Percentiles rank a stretch among this genome's conserved stretches.
Conservation (phyloP, 1,140 invertebrate genomes). For the Thereuonema tuberculata region DNA sequence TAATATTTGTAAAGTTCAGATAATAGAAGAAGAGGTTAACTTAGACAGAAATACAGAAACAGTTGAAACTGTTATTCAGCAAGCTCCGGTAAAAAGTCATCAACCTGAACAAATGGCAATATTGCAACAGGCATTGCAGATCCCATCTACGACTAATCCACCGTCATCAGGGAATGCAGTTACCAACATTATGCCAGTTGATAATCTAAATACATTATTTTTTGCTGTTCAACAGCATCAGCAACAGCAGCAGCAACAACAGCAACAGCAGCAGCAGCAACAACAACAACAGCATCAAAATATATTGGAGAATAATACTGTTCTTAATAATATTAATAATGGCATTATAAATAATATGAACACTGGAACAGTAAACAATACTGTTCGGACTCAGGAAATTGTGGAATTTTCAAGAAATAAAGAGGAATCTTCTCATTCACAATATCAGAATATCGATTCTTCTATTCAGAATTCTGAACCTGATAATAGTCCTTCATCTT, state of each 20-base stretch:
- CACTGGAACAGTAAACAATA: too few relatives aligned
- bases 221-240: constrained; percentile 21
- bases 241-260: constrained; percentile 30
- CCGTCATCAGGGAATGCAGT: neutral
- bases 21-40: too few relatives aligned
- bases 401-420: too few relatives aligned
- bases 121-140: constrained; percentile 30
- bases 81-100: neutral
- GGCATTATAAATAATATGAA: too few relatives aligned
- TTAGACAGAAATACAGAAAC: too few relatives aligned
- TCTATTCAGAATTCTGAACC: too few relatives aligned
- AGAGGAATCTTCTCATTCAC: too few relatives aligned
- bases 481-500: too few relatives aligned
- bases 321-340: neutral
- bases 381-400: too few relatives aligned
- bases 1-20: too few relatives aligned
- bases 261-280: constrained; percentile 11
- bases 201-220: neutral
- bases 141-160: constrained; percentile 5
- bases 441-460: too few relatives aligned
- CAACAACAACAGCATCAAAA: neutral
- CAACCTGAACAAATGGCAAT: constrained; percentile 29
- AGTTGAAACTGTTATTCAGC: neutral
- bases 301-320: too few relatives aligned
- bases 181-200: neutral